Conservation (phyloP, 2,797 vertebrate species). For the Bradypodion ventrale region DNA sequence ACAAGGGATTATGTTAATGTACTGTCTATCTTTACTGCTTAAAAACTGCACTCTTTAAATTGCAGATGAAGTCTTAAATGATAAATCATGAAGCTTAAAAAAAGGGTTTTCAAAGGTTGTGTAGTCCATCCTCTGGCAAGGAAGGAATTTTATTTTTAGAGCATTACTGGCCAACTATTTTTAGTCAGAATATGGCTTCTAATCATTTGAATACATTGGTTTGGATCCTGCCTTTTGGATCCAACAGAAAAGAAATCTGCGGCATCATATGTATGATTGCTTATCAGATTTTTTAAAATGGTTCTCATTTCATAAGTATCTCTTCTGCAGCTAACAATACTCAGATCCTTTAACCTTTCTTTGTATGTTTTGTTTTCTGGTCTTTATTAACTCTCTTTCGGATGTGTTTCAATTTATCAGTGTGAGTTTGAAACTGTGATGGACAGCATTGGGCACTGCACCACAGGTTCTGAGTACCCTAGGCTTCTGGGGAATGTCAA, state of each 20-base stretch:
- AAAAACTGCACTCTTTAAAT: background rate
- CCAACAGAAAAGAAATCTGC: background rate
- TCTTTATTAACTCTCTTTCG: background rate
- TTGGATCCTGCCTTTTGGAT: too few species aligned
- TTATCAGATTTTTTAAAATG: background rate
- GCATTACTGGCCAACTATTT: too few species aligned
- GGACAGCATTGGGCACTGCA: background rate
- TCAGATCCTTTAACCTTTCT: background rate
- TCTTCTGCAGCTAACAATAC: too few species aligned
- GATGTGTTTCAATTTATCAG: too few species aligned
- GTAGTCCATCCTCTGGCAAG: too few species aligned
- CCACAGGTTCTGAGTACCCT: background rate
- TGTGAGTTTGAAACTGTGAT: background rate
- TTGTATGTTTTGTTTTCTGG: background rate
- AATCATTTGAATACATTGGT: too few species aligned
- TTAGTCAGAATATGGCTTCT: too few species aligned
- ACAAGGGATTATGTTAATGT: background rate
- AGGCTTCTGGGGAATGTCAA: too few species aligned
- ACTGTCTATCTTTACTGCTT: background rate
- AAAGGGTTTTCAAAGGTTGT: background rate
- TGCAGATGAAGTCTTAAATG: background rate
- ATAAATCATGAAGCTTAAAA: too few species aligned
- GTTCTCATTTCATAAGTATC: too few species aligned
- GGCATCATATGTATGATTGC: background rate
- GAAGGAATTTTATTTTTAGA: too few species aligned